phyloP scores from a whole-genome alignment of 2,113 vertebrate species.

The Rhagologus leucostigma region DNA sequence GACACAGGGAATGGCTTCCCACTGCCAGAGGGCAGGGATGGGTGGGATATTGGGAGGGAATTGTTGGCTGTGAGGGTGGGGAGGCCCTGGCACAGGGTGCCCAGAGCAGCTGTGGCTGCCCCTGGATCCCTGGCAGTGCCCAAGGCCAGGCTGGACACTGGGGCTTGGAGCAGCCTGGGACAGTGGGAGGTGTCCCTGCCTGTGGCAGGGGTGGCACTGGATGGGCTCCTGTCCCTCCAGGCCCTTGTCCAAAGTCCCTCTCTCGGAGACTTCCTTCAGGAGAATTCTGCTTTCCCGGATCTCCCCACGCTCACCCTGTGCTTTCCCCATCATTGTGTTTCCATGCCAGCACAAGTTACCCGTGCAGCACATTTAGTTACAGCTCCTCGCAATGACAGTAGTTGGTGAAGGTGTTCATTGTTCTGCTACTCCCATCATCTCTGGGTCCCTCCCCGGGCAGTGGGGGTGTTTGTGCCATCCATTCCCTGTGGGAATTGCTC shows the following conservation, averaged over 20 bases:
- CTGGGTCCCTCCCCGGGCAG: background rate
- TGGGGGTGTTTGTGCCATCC: background rate
- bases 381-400: too few relatives aligned
- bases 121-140: background rate
- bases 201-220: background rate
- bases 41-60: background rate
- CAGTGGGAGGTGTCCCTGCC: background rate
- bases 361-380: too few relatives aligned
- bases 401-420: rapidly evolving
- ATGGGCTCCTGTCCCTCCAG: background rate
- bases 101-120: background rate
- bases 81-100: background rate
- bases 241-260: background rate
- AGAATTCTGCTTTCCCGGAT: too few relatives aligned
- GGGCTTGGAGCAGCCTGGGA: background rate
- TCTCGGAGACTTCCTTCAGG: background rate
- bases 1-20: too few relatives aligned
- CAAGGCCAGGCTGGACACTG: background rate
- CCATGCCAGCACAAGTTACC: rapidly evolving
- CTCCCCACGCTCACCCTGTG: rapidly evolving
- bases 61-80: background rate
- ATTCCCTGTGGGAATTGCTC: background rate
- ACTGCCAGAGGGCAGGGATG: background rate
- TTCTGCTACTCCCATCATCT: rapidly evolving
- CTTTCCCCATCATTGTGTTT: rapidly evolving